phyloP scores from a whole-genome alignment of 2,797 vertebrate genomes.

The Molothrus ater region DNA sequence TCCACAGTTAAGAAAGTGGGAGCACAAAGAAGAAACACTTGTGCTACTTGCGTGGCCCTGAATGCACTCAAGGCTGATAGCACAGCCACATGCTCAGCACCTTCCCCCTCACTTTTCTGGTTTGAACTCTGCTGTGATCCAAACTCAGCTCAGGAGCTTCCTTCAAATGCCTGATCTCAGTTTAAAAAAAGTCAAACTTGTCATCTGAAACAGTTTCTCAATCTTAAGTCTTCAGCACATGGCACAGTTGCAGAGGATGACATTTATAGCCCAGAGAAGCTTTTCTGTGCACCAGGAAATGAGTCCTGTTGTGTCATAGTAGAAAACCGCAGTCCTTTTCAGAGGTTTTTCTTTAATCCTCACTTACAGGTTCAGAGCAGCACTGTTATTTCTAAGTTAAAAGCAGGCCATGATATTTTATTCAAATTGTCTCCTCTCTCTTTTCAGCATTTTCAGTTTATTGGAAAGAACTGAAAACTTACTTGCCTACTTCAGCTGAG shows the following conservation, averaged over 20 bases:
- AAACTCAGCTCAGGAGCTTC: not conserved
- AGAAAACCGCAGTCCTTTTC: not conserved
- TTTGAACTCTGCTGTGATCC: not conserved
- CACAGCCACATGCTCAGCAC: fast-evolving
- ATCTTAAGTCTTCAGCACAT: not conserved
- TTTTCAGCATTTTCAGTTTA: not conserved
- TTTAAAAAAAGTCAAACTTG: not conserved
- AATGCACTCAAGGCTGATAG: not conserved
- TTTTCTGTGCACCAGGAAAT: not conserved
- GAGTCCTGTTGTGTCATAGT: not conserved
- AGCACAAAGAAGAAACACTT: not conserved
- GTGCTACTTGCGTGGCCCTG: fast-evolving
- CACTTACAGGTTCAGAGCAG: not conserved
- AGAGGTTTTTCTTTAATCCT: not conserved
- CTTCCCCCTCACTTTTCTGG: not conserved
- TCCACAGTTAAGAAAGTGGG: not conserved
- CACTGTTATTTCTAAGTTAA: not conserved
- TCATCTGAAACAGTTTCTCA: not conserved
- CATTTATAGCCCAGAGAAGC: not conserved
- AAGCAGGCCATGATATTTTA: not conserved
- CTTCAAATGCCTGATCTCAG: not conserved
- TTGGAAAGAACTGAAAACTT: not conserved
- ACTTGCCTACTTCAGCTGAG: not conserved
- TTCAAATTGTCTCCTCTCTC: not conserved
- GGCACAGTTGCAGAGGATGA: not conserved